Evolutionary conservation across 2,888 invertebrate genomes (phyloP), one percentile per base, ranked within the genome.

Genomic region (Hemaris fuciformis): DNA sequence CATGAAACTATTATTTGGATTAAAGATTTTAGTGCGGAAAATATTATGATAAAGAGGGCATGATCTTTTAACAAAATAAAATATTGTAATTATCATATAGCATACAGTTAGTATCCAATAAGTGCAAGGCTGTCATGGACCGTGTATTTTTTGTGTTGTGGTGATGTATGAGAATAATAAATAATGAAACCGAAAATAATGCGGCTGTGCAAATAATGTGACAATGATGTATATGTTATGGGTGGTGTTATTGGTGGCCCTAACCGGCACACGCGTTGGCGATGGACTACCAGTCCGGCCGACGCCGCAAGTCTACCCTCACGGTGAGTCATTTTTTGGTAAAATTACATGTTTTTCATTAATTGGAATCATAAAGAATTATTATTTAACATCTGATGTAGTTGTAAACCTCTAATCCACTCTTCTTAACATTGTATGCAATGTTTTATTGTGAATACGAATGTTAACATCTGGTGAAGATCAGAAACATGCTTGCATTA

Each of bases 121-220:
- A 81, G 82, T 86, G 81, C 72, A 82, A 85, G 83, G 80, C 84
- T 87, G 88, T 88, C 89, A 87, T 87, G 89, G 84, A 91, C 90
- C 84, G 89, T 89, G 87, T 88, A 89, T 89, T 89, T 91, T 87
- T 88, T 91, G 88, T 88, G 87, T 86, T 89, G 83, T 91, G 86
- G 84, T 90, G 90, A 86, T 88, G 85, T 88, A 84, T 85, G 80
- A 85, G 85, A 88, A 85, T 81, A 74, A 83, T 85, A 85, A 88
- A 91, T 90, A 90, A 90, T 91, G 89, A 89, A 87, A 89, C 84
- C 84, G 75, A 89, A 89, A 91, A 84, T 91, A 79, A 83, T 84
- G 77, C 83, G 84, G 80, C 80, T 86, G 84, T 89, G 81, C 82
- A 89, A 89, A 92, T 92, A 91, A 89, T 89, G 89, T 87, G 81